phyloP scores from a whole-genome alignment of 2,797 vertebrate species.

The Epinephelus malabaricus region DNA sequence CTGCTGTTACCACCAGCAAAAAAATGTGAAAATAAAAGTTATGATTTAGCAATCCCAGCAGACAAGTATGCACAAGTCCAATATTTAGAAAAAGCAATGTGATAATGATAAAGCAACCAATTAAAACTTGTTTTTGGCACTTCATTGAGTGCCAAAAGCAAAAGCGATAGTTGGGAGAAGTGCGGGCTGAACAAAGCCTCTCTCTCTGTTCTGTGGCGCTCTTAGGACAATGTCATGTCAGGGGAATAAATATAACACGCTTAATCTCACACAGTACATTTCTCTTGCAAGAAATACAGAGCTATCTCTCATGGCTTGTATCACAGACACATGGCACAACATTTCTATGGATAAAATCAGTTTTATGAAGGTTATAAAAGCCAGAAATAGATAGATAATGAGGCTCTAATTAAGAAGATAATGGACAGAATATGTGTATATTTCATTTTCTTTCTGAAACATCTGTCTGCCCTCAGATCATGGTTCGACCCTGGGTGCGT shows the following conservation, averaged over 20 bases:
- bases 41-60: constrained; percentile 3
- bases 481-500: neutral
- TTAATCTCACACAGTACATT: neutral
- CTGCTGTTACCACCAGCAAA: neutral
- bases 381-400: neutral
- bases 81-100: neutral
- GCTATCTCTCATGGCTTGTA: neutral
- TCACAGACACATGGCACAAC: neutral
- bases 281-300: neutral
- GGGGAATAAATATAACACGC: constrained; percentile 4
- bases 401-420: neutral
- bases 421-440: neutral
- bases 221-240: neutral
- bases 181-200: neutral
- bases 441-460: neutral
- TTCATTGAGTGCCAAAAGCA: neutral
- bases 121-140: neutral
- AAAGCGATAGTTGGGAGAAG: constrained; percentile 3
- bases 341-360: neutral
- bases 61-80: constrained; percentile 7
- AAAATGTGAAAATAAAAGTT: constrained; percentile 5
- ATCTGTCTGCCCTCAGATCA: neutral
- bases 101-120: constrained; percentile 26
- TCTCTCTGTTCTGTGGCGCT: neutral
- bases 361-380: neutral